phyloP scores from a whole-genome alignment of 92 coral and sea anemone genomes.

The Actinernus sp. region DNA sequence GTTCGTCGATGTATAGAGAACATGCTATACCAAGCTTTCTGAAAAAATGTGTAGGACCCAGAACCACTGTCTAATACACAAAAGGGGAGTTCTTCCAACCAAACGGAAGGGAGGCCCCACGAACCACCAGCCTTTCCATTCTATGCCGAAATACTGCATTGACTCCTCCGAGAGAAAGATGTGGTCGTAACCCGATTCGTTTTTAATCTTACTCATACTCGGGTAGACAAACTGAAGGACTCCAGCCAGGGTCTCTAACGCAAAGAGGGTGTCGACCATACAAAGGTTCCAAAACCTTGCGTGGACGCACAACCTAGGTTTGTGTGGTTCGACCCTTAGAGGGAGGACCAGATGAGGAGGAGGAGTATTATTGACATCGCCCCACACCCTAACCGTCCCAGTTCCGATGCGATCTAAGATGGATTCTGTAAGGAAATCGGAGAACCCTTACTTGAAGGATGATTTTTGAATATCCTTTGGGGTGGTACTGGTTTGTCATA shows the following conservation, averaged over 20 bases:
- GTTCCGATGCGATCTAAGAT: not conserved
- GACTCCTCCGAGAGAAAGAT: constrained; percentile 1
- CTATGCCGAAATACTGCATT: constrained; percentile 20
- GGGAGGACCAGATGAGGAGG: constrained; percentile 23
- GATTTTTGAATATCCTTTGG: constrained; percentile 3
- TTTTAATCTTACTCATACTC: constrained; percentile 13
- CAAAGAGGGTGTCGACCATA: constrained; percentile 34
- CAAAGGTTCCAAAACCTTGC: constrained; percentile 24
- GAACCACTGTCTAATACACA: constrained; percentile 43
- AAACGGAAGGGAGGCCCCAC: constrained; percentile 30
- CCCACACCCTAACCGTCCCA: constrained; percentile 37
- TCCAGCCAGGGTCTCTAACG: constrained; percentile 4
- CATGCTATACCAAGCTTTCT: constrained; percentile 18
- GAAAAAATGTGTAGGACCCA: not conserved
- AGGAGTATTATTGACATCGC: constrained; percentile 1
- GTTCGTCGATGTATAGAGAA: constrained; percentile 30
- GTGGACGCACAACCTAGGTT: constrained; percentile 19
- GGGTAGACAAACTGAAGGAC: constrained; percentile 29
- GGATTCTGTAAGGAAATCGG: constrained; percentile 4
- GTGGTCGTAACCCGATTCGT: constrained; percentile 41
- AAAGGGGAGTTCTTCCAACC: constrained; percentile 55
- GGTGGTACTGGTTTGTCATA: constrained; percentile 3
- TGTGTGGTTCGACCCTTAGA: constrained; percentile 29
- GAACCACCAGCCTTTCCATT: constrained; percentile 51
- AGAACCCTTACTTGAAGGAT: not conserved